Percentiles rank a stretch among this genome's conserved stretches.
These are phyloP conservation scores for Canis aureus DNA, from an alignment of 2,113 vertebrate species.

Conservation along the genomic window DNA sequence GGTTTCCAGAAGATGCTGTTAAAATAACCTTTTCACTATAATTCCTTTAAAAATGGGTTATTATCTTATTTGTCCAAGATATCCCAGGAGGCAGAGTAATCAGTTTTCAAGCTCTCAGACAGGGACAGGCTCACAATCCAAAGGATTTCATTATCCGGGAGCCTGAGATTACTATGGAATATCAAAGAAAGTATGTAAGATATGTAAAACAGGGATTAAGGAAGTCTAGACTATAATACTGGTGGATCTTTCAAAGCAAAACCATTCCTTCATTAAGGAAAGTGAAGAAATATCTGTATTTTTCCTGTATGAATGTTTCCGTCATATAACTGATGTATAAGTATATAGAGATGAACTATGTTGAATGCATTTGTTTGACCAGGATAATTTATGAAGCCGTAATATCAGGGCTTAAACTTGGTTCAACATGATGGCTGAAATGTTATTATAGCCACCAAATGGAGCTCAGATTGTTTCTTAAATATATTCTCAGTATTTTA, in stretches of 20 bases:
- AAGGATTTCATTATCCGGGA: neutral
- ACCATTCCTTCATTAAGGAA: neutral
- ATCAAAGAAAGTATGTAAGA: neutral
- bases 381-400: constrained; percentile 10
- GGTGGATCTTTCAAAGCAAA: neutral
- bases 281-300: neutral
- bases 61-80: neutral
- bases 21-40: neutral
- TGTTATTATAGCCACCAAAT: constrained; percentile 29
- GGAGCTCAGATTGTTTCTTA: neutral
- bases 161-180: neutral
- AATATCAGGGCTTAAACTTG: constrained; percentile 28
- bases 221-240: neutral
- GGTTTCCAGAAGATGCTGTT: neutral
- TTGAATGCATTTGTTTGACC: neutral
- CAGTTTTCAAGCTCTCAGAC: neutral
- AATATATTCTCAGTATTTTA: constrained; percentile 22
- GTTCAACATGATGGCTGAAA: neutral
- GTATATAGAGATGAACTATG: neutral
- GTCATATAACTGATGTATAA: neutral
- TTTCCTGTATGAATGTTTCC: neutral
- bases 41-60: neutral
- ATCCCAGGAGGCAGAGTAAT: neutral
- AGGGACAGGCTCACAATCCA: neutral
- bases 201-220: neutral